Percentiles rank a stretch among this genome's conserved stretches.
phyloP scores from a whole-genome alignment of 2,113 vertebrate species.

The Melanerpes formicivorus region DNA sequence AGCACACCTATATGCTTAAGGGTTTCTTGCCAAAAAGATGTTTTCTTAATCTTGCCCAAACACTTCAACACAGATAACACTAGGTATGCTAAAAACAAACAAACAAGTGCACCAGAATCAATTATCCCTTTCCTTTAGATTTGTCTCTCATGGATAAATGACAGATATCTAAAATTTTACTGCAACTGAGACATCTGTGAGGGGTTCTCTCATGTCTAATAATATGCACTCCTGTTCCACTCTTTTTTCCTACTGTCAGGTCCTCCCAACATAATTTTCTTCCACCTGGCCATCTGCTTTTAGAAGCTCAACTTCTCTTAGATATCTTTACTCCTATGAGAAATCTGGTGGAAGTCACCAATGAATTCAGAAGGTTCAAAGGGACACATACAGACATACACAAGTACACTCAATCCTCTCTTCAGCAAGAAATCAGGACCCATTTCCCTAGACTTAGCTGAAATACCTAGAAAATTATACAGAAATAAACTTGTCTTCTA shows the following conservation, averaged over 20 bases:
- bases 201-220: not conserved
- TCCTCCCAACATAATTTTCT: not conserved
- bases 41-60: not conserved
- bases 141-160: not conserved
- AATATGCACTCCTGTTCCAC: not conserved
- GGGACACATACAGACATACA: not conserved
- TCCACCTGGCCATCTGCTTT: conserved; percentile 31
- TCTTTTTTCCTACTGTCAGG: conserved; percentile 10
- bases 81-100: not conserved
- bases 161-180: not conserved
- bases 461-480: not conserved
- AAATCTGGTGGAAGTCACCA: conserved; percentile 31
- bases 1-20: not conserved
- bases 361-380: conserved; percentile 24
- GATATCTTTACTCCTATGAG: not conserved
- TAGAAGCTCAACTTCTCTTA: conserved; percentile 7
- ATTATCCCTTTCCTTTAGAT: not conserved
- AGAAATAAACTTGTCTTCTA: not conserved
- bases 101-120: not conserved
- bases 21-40: not conserved
- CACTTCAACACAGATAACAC: not conserved
- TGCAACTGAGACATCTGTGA: conserved; percentile 3
- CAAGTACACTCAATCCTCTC: not conserved
- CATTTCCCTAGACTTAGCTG: not conserved
- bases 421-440: not conserved